Conservation (phyloP, 2,797 vertebrate genomes). For the Scolopax rusticola region DNA sequence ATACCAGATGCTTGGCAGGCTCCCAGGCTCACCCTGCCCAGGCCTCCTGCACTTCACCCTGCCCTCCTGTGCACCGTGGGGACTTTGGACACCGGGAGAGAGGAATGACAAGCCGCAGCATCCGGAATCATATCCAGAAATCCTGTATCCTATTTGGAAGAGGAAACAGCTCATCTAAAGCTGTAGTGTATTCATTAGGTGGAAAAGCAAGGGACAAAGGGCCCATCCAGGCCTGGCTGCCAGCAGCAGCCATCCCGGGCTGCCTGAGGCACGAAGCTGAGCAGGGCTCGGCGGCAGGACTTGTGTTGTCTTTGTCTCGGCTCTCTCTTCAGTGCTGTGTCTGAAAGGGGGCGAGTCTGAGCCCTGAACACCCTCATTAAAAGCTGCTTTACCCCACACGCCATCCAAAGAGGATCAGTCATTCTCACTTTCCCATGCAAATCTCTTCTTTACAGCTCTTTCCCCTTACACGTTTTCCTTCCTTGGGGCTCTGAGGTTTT, state of each 20-base stretch:
- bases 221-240: slow-evolving; percentile 63
- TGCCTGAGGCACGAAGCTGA: neutral
- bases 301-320: neutral
- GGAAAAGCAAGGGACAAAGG: slow-evolving; percentile 29
- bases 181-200: neutral
- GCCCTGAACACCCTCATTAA: slow-evolving; percentile 47
- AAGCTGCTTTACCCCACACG: neutral
- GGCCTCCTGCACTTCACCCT: neutral
- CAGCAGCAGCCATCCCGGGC: neutral
- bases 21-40: neutral
- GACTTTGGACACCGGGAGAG: neutral
- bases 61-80: neutral
- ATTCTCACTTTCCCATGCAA: neutral
- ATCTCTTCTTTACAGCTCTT: neutral
- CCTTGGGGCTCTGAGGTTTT: neutral
- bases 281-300: neutral
- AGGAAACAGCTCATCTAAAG: neutral
- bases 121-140: neutral
- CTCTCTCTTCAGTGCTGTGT: neutral
- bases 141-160: neutral
- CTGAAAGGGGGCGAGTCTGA: neutral
- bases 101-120: neutral
- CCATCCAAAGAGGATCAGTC: neutral
- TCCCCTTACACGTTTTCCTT: fast-evolving
- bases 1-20: neutral